Evolutionary conservation across 2,797 vertebrate genomes (phyloP).

Genomic region (Rhinatrema bivittatum): DNA sequence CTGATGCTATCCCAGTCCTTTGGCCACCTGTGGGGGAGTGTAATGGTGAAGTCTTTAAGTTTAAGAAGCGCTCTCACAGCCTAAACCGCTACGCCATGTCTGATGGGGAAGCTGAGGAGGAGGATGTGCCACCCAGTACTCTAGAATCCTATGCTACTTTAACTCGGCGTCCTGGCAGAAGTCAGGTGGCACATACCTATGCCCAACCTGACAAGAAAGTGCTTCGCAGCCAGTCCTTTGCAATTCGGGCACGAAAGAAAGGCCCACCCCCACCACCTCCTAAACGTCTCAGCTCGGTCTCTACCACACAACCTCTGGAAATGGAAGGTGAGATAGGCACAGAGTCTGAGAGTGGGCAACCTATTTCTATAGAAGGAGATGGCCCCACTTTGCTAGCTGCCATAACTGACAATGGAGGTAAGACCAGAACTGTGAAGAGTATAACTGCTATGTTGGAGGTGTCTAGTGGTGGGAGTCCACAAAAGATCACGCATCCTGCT

Average conservation of each 20-base stretch:
- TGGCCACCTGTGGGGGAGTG: constrained; percentile 25
- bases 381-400: constrained; percentile 11
- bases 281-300: constrained; percentile 86
- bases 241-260: constrained; percentile 76
- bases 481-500: constrained; percentile 28
- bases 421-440: constrained; percentile 48
- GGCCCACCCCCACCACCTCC: constrained; percentile 83
- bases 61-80: constrained; percentile 76
- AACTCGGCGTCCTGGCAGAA: constrained; percentile 70
- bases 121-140: constrained; percentile 46
- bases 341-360: rapidly evolving
- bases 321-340: not conserved
- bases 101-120: constrained; percentile 78
- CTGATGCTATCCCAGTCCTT: constrained; percentile 27
- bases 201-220: constrained; percentile 49
- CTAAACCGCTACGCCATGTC: constrained; percentile 77
- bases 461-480: rapidly evolving
- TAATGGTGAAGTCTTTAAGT: constrained; percentile 8
- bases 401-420: constrained; percentile 20
- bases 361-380: not conserved
- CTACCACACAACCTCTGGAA: constrained; percentile 15
- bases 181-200: constrained; percentile 40
- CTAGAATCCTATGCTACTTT: constrained; percentile 83
- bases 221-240: constrained; percentile 85
- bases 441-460: constrained; percentile 53